These are phyloP conservation scores for Lithophane semibrunnea DNA, from an alignment of 2,888 invertebrate genomes.

Conservation along the genomic window DNA sequence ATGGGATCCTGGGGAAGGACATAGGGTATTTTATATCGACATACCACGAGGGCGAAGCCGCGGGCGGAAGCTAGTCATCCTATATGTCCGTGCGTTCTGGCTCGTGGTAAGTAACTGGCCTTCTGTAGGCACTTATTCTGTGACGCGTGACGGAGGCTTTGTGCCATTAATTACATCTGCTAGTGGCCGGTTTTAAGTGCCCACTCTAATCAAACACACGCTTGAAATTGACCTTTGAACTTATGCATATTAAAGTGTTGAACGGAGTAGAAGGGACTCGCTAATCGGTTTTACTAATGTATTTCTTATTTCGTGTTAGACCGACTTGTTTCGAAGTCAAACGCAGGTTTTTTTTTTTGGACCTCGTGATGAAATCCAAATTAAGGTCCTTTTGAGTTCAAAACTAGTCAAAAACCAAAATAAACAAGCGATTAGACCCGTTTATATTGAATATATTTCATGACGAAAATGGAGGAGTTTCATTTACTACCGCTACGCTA, in stretches of 20 bases:
- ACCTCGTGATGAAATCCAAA: not conserved
- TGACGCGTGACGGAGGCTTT: conserved; percentile 22
- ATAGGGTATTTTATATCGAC: no score
- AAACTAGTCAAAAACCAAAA: no score
- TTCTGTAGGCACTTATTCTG: not conserved
- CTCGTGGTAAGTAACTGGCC: not conserved
- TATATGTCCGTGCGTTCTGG: not conserved
- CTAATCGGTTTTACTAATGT: not conserved
- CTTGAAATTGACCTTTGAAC: conserved; percentile 24
- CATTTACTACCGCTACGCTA: not conserved
- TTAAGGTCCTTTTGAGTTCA: not conserved
- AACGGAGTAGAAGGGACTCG: not conserved
- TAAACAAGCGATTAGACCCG: not conserved
- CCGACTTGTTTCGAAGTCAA: no score
- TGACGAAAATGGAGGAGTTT: no score
- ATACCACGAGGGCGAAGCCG: no score
- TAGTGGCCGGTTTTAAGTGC: conserved; percentile 3
- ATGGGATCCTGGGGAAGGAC: no score
- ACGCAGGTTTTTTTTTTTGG: not conserved
- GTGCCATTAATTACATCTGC: conserved; percentile 41
- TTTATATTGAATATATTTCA: no score
- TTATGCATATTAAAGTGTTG: not conserved
- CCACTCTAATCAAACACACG: conserved; percentile 22
- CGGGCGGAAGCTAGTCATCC: no score
- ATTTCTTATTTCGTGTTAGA: not conserved